phyloP scores from a whole-genome alignment of 2,888 invertebrate genomes.

The Falcaria lacertinaria region DNA sequence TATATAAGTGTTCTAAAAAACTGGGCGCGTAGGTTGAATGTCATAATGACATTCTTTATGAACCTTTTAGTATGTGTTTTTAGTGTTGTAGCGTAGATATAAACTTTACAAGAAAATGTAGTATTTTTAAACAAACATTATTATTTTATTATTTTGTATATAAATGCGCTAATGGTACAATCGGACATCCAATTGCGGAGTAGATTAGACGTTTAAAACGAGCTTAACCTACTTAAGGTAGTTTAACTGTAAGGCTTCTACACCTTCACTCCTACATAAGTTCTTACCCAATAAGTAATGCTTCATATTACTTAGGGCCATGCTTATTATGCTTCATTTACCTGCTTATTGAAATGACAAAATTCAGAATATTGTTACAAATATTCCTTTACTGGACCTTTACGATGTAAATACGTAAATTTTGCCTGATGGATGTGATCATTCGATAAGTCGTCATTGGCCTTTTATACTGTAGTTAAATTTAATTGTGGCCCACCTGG shows the following conservation, averaged over 20 bases:
- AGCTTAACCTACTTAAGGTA: constrained; percentile 52
- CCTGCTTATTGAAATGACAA: neutral
- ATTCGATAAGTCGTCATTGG: constrained; percentile 23
- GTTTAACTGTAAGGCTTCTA: constrained; percentile 49
- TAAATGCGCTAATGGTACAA: constrained; percentile 11
- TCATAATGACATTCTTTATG: constrained; percentile 37
- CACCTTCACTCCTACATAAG: constrained; percentile 33
- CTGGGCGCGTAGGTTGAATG: constrained; percentile 39
- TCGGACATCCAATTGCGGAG: constrained; percentile 26
- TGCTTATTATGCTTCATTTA: too few relatives aligned
- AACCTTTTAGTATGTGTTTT: constrained; percentile 29
- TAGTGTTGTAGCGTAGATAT: constrained; percentile 15
- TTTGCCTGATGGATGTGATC: constrained; percentile 21
- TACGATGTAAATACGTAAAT: neutral
- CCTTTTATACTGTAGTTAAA: constrained; percentile 20
- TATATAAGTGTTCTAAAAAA: constrained; percentile 56
- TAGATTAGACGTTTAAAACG: constrained; percentile 44
- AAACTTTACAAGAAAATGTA: too few relatives aligned
- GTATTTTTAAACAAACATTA: too few relatives aligned
- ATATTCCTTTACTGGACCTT: neutral
- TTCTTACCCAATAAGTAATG: constrained; percentile 16
- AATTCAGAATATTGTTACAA: neutral
- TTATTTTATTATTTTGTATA: too few relatives aligned
- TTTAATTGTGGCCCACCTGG: constrained; percentile 3
- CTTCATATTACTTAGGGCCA: constrained; percentile 3